Evolutionary conservation across 1,140 invertebrate species (phyloP), one percentile per base, ranked within the genome.

Genomic region (Phymorhynchus buccinoides): DNA sequence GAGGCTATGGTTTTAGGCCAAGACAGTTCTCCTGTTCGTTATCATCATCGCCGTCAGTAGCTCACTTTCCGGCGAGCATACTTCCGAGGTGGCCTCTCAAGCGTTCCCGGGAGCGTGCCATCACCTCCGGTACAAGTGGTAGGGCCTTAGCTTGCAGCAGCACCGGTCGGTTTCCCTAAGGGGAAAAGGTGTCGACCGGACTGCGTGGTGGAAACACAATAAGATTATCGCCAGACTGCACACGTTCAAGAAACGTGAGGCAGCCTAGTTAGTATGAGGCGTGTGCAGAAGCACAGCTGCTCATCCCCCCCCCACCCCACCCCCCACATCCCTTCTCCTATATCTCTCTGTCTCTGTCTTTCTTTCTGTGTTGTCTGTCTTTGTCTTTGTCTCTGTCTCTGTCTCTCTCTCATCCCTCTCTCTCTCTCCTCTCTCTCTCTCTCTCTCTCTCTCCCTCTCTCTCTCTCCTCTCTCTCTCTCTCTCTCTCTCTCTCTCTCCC

Each of bases 201-300:
- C 27, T 41, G 73, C 73, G 73, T 75, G 73, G 73, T 41, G 73
- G 73, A 75, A 75, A 75, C 68, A 71, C 73, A 75, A 75, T 75
- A 27, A 75, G 73, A 75, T 75, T 75, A 75, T 75, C 73, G 27
- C 73, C 35, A 37, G 14, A 35, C 6, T 41, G 73, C 73, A 75
- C 73, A 41, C 73, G 9, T 22, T 52, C 22, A 12, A 22, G 48
- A 22, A 52, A 52, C 7, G 22, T 52, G 22, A 52, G 22, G 48
- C 22, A 12, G 7, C 22, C 9, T 52, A 52, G 9, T 52, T 52
- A 12, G 48, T 12, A 22, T 52, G 7, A 12, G 48, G 48, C 9
- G 48, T 52, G 7, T 52, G 9, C 22, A 52, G 7, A 22, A 12
- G 9, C 48, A 7, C 48, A 22, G 7, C 48, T 52, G n/a, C n/a